Percentiles rank a stretch among this genome's conserved stretches.
Evolutionary conservation across 2,888 invertebrate genomes (phyloP).

Genomic region (Drosophila cognata): DNA sequence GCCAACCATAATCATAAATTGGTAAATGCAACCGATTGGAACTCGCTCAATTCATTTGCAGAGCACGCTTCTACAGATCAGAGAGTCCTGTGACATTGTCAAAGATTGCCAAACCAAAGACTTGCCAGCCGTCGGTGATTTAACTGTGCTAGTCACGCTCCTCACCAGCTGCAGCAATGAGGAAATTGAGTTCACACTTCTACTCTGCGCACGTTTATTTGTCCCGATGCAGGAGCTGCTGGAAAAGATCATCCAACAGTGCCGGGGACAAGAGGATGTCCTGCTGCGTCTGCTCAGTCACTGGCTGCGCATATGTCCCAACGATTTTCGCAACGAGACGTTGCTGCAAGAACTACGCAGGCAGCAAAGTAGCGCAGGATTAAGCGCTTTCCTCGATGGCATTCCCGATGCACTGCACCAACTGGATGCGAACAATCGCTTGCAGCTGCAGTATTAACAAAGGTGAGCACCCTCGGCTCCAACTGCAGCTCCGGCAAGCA

Average conservation of each 20-base stretch:
- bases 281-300: slow-evolving; percentile 88
- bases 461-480: slow-evolving; percentile 89
- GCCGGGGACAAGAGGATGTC: slow-evolving; percentile 83
- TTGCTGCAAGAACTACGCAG: slow-evolving; percentile 95
- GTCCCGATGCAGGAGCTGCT: slow-evolving; percentile 92
- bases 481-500: slow-evolving; percentile 24
- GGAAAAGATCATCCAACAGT: slow-evolving; percentile 90
- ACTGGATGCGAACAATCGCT: slow-evolving; percentile 85
- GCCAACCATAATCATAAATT: not conserved
- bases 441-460: slow-evolving; percentile 78
- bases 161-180: slow-evolving; percentile 86
- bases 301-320: slow-evolving; percentile 97
- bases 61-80: slow-evolving; percentile 60
- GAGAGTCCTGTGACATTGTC: slow-evolving; percentile 41
- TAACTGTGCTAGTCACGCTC: slow-evolving; percentile 42
- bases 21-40: not conserved
- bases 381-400: slow-evolving; percentile 87
- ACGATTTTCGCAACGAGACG: slow-evolving; percentile 96
- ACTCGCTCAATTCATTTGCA: slow-evolving; percentile 15
- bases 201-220: slow-evolving; percentile 56
- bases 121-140: slow-evolving; percentile 55
- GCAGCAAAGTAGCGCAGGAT: slow-evolving; percentile 89
- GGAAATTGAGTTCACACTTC: slow-evolving; percentile 90
- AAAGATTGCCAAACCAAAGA: slow-evolving; percentile 62
- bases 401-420: slow-evolving; percentile 33